A percentile compares a stretch with the other conserved stretches of the same genome.
Evolutionary conservation across 2,888 invertebrate genomes (phyloP).

Genomic region (Panzeria rudis): DNA sequence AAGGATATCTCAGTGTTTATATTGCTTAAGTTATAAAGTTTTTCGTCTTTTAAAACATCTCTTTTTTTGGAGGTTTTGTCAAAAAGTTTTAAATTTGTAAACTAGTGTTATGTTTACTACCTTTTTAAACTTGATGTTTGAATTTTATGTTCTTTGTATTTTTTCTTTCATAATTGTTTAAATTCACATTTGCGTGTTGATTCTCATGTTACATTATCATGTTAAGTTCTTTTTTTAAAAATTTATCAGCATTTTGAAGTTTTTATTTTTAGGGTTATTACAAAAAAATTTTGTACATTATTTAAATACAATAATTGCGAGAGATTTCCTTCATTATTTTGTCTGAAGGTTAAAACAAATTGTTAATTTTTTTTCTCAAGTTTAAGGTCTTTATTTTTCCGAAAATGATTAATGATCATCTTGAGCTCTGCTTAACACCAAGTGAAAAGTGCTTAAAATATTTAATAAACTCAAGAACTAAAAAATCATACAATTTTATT

Average conservation of each 20-base stretch:
- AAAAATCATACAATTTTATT: neutral
- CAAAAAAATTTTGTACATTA: neutral
- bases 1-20: too few species aligned
- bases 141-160: neutral
- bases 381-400: slow-evolving; percentile 10
- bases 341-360: neutral
- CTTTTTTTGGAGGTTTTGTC: too few species aligned
- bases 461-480: neutral
- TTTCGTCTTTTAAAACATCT: too few species aligned
- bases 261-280: neutral
- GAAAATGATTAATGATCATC: slow-evolving; percentile 40
- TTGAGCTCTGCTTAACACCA: neutral
- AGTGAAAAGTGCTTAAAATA: neutral
- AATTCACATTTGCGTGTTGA: slow-evolving; percentile 7
- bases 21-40: too few species aligned
- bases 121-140: neutral
- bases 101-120: too few species aligned
- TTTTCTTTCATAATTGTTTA: neutral
- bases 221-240: neutral
- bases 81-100: too few species aligned
- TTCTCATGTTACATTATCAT: neutral
- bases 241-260: neutral
- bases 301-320: neutral
- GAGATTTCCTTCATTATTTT: neutral
- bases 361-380: neutral